Base-by-base conservation (phyloP, 2,888 invertebrate species). In the Drosophila birchii region DNA sequence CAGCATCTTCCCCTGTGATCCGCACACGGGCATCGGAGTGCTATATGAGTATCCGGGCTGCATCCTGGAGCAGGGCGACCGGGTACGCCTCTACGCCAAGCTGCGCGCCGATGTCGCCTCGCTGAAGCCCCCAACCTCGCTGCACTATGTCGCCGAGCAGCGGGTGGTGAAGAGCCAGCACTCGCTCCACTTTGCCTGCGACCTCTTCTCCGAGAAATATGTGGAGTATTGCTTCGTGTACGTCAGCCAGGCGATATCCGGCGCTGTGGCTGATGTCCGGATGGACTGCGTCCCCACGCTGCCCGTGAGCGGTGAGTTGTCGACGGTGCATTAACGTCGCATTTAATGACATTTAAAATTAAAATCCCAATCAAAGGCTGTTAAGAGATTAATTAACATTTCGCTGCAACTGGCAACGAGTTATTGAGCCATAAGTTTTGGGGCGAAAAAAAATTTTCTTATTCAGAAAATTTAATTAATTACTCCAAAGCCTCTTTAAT, bases 161-260 rank as follows among this genome's bases (percentile, higher is more conserved):
- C 93, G 94, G 72, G 95, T 95, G 45, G 92, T 93, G 74, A 94
- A 95, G 79, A 96, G 96, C 8, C 95, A 95, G 88, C 96, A 97
- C 92, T 95, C 95, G 23, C 93, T 96, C 14, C 93, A 94, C 79
- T 97, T 97, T 92, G 95, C 95, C 92, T 97, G 97, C 89, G 96
- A 96, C 18, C 93, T 96, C 51, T 97, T 97, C 93, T 95, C 95
- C 56, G 97, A 97, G 92, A 94, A 95, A 56, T 97, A 95, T 90
- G 95, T 97, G 32, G 97, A 97, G 91, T 97, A 97, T 90, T 97
- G 97, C 93, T 97, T 97, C 93, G 96, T 96, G 63, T 97, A 97
- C 92, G 96, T 97, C 38, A 97, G 96, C 43, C 96, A 97, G 89
- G 96, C 97, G 0, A 95, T 96, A 78, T 96, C 96, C 0, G 96